Base-by-base conservation (phyloP, 1,140 invertebrate genomes). In the Leptinotarsa undecemlineata region DNA sequence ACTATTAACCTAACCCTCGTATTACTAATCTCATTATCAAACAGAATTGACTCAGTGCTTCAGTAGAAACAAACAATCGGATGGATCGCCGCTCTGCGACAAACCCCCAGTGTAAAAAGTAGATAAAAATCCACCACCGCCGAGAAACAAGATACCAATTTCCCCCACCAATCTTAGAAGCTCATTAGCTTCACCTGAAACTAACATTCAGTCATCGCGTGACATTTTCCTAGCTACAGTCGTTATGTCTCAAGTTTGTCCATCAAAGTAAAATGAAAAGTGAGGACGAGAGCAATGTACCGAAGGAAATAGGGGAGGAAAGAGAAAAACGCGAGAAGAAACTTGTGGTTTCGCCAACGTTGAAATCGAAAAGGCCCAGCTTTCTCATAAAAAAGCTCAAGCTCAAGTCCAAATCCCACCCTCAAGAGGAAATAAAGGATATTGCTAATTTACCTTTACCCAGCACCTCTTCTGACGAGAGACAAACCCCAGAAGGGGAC, bases 361-460 rank as follows among this genome's bases (percentile, higher is more conserved):
- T 42, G 6, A 82, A 81, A 74, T 21, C 75, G 14, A 79, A 75
- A 76, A 74, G 76, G 23, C 66, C 75, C 20, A 76, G 69, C 57
- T 78, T 76, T 68, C 66, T 83, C 13, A 75, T 80, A n/a, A 79
- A 79, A 75, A 81, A 80, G 72, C 60, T 82, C 6, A 81, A 80
- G 71, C 69, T 79, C 3, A 78, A 76, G 76, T 69, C 74, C 51
- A 77, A 74, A 63, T 68, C 67, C 26, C 63, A 63, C 23, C 68
- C 80, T 47, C 48, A 62, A 57, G 68, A 67, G 19, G 75, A 77
- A 57, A 63, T 74, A 62, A 67, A 74, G 47, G 70, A 77, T 17
- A 63, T 75, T 47, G 51, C 66, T 15, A 74, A 70, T n/a, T 21
- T 78, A 51, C 72, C 74, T 19, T 61, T 74, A 14, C 76, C 81